Percentiles rank a stretch among this genome's conserved stretches.
Conservation (phyloP, 2,797 vertebrate species). For the Crocodylus rhombifer region DNA sequence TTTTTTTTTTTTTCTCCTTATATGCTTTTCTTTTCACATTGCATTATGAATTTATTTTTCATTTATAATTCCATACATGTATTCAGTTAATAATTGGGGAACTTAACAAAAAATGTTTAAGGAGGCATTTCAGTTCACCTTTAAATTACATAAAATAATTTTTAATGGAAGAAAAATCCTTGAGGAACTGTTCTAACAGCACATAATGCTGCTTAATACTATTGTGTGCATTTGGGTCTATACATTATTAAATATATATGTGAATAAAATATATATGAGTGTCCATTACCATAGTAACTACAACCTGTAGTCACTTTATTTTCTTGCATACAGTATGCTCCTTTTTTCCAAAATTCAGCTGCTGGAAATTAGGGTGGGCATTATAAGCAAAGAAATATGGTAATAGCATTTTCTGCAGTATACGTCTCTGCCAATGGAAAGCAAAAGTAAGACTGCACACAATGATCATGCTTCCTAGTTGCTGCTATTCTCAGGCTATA, state of each 20-base stretch:
- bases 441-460: too few species aligned
- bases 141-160: slow-evolving; percentile 59
- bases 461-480: too few species aligned
- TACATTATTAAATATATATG: slow-evolving; percentile 50
- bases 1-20: too few species aligned
- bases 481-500: too few species aligned
- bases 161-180: slow-evolving; percentile 66
- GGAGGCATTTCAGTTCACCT: slow-evolving; percentile 43
- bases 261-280: slow-evolving; percentile 44
- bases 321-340: too few species aligned
- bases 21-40: slow-evolving; percentile 3
- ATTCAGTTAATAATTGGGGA: slow-evolving; percentile 55
- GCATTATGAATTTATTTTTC: not conserved
- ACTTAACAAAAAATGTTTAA: slow-evolving; percentile 56
- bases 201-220: slow-evolving; percentile 55
- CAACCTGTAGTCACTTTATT: slow-evolving; percentile 28
- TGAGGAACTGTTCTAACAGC: slow-evolving; percentile 67
- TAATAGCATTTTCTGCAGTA: too few species aligned
- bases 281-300: slow-evolving; percentile 54
- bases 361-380: too few species aligned
- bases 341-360: too few species aligned
- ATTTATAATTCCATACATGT: not conserved
- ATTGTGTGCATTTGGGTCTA: slow-evolving; percentile 50
- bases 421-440: too few species aligned
- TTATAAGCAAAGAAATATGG: too few species aligned